phyloP scores from a whole-genome alignment of 2,113 vertebrate genomes.

The Hippocampus abdominalis region DNA sequence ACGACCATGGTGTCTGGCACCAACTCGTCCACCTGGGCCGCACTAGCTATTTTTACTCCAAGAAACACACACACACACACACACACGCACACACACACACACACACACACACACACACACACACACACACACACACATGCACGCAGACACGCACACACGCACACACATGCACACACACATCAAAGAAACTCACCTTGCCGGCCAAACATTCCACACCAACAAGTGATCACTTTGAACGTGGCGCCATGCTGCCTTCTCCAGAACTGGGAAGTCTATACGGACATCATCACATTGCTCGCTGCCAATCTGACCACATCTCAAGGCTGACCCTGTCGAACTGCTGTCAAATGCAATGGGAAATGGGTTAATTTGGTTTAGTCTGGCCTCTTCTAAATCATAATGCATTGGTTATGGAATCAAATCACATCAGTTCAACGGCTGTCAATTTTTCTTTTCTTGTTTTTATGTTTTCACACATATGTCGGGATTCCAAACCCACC shows the following conservation, averaged over 20 bases:
- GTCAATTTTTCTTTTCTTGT: neutral
- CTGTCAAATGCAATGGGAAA: conserved; percentile 37
- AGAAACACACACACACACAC: conserved; percentile 21
- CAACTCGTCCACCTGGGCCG: conserved; percentile 37
- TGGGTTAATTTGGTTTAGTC: neutral
- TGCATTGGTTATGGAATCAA: neutral
- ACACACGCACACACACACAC: conserved; percentile 12
- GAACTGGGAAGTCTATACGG: conserved; percentile 62
- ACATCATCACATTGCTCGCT: conserved; percentile 43
- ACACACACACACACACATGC: too few species aligned
- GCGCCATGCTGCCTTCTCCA: conserved; percentile 40
- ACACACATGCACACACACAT: conserved; percentile 15
- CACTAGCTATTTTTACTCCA: conserved; percentile 54
- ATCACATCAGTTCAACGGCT: neutral
- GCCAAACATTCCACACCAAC: conserved; percentile 64
- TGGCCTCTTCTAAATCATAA: neutral
- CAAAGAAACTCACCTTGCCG: conserved; percentile 43
- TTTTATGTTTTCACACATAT: neutral
- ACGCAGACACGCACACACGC: neutral
- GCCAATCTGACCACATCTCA: conserved; percentile 38
- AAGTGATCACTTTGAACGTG: conserved; percentile 58
- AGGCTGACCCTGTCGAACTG: conserved; percentile 36
- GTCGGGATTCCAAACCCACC: neutral
- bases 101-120: too few species aligned
- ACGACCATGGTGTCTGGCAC: conserved; percentile 23